phyloP scores from a whole-genome alignment of 1,140 invertebrate species.

The Drosophila simulans region DNA sequence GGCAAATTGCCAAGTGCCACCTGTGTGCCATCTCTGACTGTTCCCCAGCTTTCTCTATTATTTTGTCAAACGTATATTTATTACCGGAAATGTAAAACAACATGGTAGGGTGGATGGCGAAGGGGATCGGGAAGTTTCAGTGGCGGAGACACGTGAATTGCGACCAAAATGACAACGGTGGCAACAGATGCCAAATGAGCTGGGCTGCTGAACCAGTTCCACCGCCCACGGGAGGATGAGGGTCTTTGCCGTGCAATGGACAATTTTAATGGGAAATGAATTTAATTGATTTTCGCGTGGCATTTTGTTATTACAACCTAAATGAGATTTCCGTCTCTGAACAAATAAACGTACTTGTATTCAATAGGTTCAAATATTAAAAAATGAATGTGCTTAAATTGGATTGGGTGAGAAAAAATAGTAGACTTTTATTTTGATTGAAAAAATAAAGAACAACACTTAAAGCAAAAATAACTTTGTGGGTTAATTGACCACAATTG shows the following conservation, averaged over 20 bases:
- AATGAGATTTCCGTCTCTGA: constrained; percentile 57
- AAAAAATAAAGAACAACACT: background rate
- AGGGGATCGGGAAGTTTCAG: background rate
- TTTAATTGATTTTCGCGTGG: constrained; percentile 75
- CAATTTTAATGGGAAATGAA: constrained; percentile 68
- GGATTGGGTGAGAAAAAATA: constrained; percentile 7
- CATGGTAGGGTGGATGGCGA: constrained; percentile 36
- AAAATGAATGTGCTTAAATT: constrained; percentile 7
- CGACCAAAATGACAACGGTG: constrained; percentile 64
- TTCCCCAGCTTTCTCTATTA: constrained; percentile 45
- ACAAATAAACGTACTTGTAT: constrained; percentile 13
- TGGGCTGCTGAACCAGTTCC: constrained; percentile 13
- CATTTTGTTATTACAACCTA: constrained; percentile 70
- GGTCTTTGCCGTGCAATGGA: constrained; percentile 33
- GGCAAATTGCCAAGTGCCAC: constrained; percentile 66
- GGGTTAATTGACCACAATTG: no score
- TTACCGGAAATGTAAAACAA: constrained; percentile 81
- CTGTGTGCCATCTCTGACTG: constrained; percentile 1
- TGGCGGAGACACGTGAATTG: constrained; percentile 32
- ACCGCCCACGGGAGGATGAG: constrained; percentile 17
- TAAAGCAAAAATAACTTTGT: background rate
- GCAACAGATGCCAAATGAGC: constrained; percentile 64
- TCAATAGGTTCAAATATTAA: constrained; percentile 13
- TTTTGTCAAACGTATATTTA: constrained; percentile 80
- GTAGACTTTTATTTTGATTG: background rate